Evolutionary conservation across 1,140 invertebrate species (phyloP), one percentile per base, ranked within the genome.

Genomic region (Drosophila arawakana): DNA sequence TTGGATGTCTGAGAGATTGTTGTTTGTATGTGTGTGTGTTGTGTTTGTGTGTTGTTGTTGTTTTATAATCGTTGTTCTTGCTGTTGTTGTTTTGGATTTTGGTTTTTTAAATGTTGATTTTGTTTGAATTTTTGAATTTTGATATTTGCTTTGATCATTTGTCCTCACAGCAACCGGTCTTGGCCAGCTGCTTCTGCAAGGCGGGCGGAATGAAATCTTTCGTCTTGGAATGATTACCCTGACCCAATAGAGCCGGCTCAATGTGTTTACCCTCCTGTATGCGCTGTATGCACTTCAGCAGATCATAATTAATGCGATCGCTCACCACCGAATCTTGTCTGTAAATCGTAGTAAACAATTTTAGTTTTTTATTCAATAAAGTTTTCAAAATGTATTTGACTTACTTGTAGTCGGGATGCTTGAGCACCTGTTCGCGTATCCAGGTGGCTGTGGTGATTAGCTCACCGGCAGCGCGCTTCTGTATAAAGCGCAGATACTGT

Each of bases 401-500:
- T 84, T 94, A 96, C 95, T 96, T 96, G 93, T 99, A 99, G 54
- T 96, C 95, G 0, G 97, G 95, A 94, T 99, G 99, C 2, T 94
- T 94, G 30, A 94, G 94, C 59, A 99, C 96, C 94, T 99, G 98
- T 67, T 97, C 94, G 21, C 99, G 94, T 76, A 99, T 96, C 97
- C 98, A 99, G 30, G 95, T 94, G 43, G 98, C 98, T 75, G 97
- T 97, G 44, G 98, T 99, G 77, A 95, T 93, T 11, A 97, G 94
- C 88, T 97, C 95, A 74, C 98, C 98, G 75, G 96, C 96, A 7
- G 98, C 98, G 81, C 98, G 94, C 74, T 95, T 94, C 91, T 97
- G 95, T 91, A 99, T 99, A 46, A 99, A 95, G 90, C 97, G 97
- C 55, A 99, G 94, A 93, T 99, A 99, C 93, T 99, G 97, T 92